Conservation (phyloP, 2,797 vertebrate genomes). For the Phalloptychus januarius region DNA sequence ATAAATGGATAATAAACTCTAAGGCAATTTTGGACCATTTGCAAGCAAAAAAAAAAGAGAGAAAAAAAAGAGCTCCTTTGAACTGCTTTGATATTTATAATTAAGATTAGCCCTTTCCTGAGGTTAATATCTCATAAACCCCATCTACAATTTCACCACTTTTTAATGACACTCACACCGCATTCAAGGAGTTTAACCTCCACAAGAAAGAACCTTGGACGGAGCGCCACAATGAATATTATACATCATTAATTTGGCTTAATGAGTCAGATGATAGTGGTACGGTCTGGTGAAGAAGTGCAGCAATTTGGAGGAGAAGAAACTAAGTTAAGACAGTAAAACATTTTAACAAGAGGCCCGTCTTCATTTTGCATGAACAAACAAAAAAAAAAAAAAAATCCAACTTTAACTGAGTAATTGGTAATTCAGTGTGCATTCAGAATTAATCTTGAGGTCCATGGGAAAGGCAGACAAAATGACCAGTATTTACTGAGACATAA, state of each 20-base stretch:
- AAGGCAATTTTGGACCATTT: slow-evolving; percentile 20
- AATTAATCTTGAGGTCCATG: not conserved
- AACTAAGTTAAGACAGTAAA: slow-evolving; percentile 28
- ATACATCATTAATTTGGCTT: slow-evolving; percentile 74
- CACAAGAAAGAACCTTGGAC: slow-evolving; percentile 69
- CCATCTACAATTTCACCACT: slow-evolving; percentile 48
- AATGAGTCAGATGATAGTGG: slow-evolving; percentile 73
- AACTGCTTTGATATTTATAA: slow-evolving; percentile 57
- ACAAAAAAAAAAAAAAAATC: slow-evolving; percentile 16
- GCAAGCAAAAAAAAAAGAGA: slow-evolving; percentile 14
- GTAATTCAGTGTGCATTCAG: slow-evolving; percentile 1
- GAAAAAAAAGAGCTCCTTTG: slow-evolving; percentile 41
- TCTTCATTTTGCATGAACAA: slow-evolving; percentile 14
- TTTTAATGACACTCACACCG: slow-evolving; percentile 31
- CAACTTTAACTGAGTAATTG: slow-evolving; percentile 4
- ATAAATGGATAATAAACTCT: slow-evolving; percentile 35
- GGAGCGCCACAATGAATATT: slow-evolving; percentile 60
- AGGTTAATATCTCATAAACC: slow-evolving; percentile 73
- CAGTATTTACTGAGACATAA: slow-evolving; percentile 11
- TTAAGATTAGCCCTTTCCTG: slow-evolving; percentile 62
- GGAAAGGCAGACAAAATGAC: not conserved
- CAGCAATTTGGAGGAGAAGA: slow-evolving; percentile 46
- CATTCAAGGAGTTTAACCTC: slow-evolving; percentile 65
- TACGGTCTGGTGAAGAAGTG: slow-evolving; percentile 58
- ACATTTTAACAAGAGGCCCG: slow-evolving; percentile 21